Base-by-base conservation (phyloP, 2,888 invertebrate genomes). In the Diplolepis rosae region DNA sequence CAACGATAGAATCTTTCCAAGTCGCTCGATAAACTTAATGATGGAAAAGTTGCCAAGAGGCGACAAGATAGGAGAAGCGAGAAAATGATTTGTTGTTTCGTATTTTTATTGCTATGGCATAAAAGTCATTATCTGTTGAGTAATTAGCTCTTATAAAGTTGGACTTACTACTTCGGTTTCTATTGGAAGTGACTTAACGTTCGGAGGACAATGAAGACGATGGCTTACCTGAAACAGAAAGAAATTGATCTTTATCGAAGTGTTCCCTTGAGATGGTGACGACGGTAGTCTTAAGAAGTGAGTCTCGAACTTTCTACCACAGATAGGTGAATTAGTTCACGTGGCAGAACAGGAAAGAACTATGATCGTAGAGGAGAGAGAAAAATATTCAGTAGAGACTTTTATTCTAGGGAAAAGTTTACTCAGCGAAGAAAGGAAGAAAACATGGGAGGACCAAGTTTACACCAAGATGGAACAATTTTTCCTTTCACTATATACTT, bases 391-490 rank as follows among this genome's bases (percentile, higher is more conserved):
- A 76, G 73, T 65, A 48, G 72, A 76, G 72, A 39, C 45, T 45
- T 50, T 75, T 68, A 72, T 72, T 42, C 72, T 69, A 35, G 70
- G n/a, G 28, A 70, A 54, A 76, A 79, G 78, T 80, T 79, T 80
- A 74, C 73, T 73, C 69, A 70, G 56, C 39, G 72, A 45, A 65
- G 54, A 51, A 66, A 67, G 65, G 69, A 32, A 67, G 61, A 70
- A 71, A 71, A 52, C 15, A 67, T 27, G 65, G 56, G 52, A 66
- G 50, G 32, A 61, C 61, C 24, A 82, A 83, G 80, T 84, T 82
- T 79, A 76, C 77, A 69, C 69, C 74, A 78, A 77, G 80, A 82
- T 78, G 81, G 77, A 81, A 85, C 82, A 81, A 83, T 85, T 83
- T 83, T 80, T 81, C 75, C 77, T 69, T 74, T 74, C 71, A 73